Evolutionary conservation across 2,113 vertebrate genomes (phyloP), one percentile per base, ranked within the genome.

Genomic region (Otus sunia): DNA sequence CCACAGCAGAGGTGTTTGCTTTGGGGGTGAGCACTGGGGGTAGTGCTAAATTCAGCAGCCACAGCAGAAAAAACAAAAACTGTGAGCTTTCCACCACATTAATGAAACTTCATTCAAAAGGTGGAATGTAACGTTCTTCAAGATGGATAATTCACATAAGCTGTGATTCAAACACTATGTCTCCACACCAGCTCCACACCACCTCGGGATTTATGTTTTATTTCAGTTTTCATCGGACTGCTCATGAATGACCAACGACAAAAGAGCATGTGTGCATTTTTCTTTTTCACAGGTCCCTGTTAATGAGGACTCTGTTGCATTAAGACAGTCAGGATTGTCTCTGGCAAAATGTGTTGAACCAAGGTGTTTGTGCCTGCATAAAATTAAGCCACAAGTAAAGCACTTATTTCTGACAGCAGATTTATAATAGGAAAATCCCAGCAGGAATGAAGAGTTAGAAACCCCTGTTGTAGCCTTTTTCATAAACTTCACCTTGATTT

Each of bases 401-500:
- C 97, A 98, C 97, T 98, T 96, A 98, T 84, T 98, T 98, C 95
- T 98, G 98, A 98, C 98, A 98, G 98, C 96, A 98, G 98, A 98
- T 98, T 98, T 98, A 98, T 98, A 98, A 98, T 97, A 98, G 97
- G 96, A 98, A 98, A 98, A 98, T 98, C 98, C 71, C 99, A 97
- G 98, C 98, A 98, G 98, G 99, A 98, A 97, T 26, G 97, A 98
- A 97, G 97, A 98, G 97, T 97, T 98, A 98, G 98, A 98, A 98
- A 98, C 96, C 97, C 92, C 97, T 1, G 66, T 98, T 94, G 95
- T 98, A 98, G 97, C 96, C 96, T 98, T 98, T 98, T 98, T 98
- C 98, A 99, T 98, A 99, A 99, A 99, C 98, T 98, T 98, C 98
- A 97, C 96, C 98, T 98, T 98, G 98, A 98, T 98, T 98, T 98